phyloP scores from a whole-genome alignment of 2,113 vertebrate genomes.

The Menidia beryllina region DNA sequence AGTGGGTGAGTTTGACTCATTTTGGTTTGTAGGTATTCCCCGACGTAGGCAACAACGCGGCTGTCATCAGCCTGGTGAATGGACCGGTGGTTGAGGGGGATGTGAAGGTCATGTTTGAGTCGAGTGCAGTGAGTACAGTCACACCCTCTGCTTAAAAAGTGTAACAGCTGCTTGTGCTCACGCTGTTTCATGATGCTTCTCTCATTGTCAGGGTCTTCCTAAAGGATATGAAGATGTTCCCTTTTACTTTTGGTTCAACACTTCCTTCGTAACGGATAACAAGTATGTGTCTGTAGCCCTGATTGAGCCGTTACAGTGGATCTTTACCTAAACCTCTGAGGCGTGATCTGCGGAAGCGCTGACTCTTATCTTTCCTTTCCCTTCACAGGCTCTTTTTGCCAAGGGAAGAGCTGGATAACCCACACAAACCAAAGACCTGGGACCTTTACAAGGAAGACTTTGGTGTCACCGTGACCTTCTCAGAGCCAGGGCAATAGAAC shows the following conservation, averaged over 20 bases:
- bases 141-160: background rate
- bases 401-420: slow-evolving; percentile 93
- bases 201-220: slow-evolving; percentile 83
- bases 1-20: background rate
- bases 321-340: background rate
- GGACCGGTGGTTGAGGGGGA: slow-evolving; percentile 89
- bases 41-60: slow-evolving; percentile 85
- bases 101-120: slow-evolving; percentile 94
- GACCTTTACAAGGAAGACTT: slow-evolving; percentile 89
- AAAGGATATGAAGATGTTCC: slow-evolving; percentile 92
- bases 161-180: background rate
- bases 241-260: slow-evolving; percentile 98
- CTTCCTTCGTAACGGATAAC: slow-evolving; percentile 89
- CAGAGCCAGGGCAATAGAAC: slow-evolving; percentile 62
- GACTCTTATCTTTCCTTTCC: background rate
- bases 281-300: slow-evolving; percentile 78
- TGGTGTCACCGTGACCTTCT: slow-evolving; percentile 88
- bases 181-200: background rate
- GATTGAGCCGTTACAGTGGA: background rate
- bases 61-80: slow-evolving; percentile 84
- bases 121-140: slow-evolving; percentile 85
- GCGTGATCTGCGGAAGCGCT: background rate
- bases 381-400: slow-evolving; percentile 87
- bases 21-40: slow-evolving; percentile 84
- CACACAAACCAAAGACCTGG: slow-evolving; percentile 92